phyloP scores from a whole-genome alignment of 2,888 invertebrate genomes.

The Sinopyrophorus schimmeli region DNA sequence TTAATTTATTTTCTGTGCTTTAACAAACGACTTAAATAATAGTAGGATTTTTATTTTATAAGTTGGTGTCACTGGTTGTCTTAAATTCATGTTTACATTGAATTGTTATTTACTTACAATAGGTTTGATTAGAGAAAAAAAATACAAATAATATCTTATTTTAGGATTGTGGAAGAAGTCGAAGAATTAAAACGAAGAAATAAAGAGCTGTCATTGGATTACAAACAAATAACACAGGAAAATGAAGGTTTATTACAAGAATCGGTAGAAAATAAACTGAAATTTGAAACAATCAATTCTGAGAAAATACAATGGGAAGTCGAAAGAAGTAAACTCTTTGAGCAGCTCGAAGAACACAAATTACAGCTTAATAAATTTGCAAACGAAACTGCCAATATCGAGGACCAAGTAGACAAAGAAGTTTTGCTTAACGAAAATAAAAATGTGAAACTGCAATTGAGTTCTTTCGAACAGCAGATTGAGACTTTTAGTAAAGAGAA shows the following conservation, averaged over 20 bases:
- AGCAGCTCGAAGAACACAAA: constrained; percentile 5
- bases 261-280: constrained; percentile 45
- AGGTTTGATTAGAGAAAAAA: background rate
- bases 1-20: too few relatives aligned
- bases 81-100: background rate
- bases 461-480: constrained; percentile 40
- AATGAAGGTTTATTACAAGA: constrained; percentile 44
- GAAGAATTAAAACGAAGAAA: constrained; percentile 43
- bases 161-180: constrained; percentile 38
- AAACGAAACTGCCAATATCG: background rate
- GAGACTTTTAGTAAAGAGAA: constrained; percentile 38
- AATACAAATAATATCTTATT: background rate
- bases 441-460: constrained; percentile 39
- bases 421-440: constrained; percentile 41
- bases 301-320: constrained; percentile 20
- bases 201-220: constrained; percentile 45
- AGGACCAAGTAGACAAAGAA: constrained; percentile 21
- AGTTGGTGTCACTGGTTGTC: too few relatives aligned
- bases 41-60: too few relatives aligned
- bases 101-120: too few relatives aligned
- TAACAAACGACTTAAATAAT: too few relatives aligned
- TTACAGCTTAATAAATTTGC: constrained; percentile 11
- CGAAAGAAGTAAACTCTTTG: constrained; percentile 1
- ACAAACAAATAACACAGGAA: constrained; percentile 46
- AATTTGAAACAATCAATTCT: constrained; percentile 37